These are phyloP conservation scores for Bufo bufo DNA, from an alignment of 2,113 vertebrate genomes.

Conservation along the genomic window DNA sequence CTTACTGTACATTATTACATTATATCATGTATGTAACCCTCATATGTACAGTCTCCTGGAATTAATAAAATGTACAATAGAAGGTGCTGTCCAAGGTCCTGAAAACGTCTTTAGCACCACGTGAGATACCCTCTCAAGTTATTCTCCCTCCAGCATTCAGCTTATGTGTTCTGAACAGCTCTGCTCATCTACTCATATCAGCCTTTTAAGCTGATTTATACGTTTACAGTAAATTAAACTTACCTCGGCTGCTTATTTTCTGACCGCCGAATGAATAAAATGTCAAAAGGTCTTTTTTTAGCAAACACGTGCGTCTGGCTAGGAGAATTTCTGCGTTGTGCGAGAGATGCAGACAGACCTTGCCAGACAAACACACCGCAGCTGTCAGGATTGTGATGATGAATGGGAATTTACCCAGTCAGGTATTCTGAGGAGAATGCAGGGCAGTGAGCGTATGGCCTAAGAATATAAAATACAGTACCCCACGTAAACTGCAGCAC, in stretches of 20 bases:
- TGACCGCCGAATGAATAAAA: conserved; percentile 34
- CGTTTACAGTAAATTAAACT: conserved; percentile 46
- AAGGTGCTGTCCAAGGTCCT: conserved; percentile 3
- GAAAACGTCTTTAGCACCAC: background rate
- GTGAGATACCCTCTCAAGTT: background rate
- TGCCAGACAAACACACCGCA: conserved; percentile 20
- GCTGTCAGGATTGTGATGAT: conserved; percentile 45
- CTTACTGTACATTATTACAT: no score
- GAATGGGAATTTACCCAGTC: conserved; percentile 38
- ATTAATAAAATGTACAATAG: background rate
- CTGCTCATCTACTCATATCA: conserved; percentile 18
- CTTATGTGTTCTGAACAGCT: background rate
- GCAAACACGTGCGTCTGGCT: conserved; percentile 14
- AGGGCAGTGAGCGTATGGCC: conserved; percentile 19
- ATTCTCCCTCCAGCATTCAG: background rate
- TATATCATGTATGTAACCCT: no score
- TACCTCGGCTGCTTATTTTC: conserved; percentile 27
- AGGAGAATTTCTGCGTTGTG: background rate
- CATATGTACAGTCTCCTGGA: no score
- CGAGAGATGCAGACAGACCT: conserved; percentile 16
- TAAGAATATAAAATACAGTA: conserved; percentile 31
- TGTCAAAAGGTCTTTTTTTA: conserved; percentile 3
- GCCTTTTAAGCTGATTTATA: conserved; percentile 46
- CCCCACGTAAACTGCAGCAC: conserved; percentile 2
- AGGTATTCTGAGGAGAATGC: conserved; percentile 26